Evolutionary conservation across 2,797 vertebrate species (phyloP), one percentile per base, ranked within the genome.

Genomic region (Scomberomorus guttatus): DNA sequence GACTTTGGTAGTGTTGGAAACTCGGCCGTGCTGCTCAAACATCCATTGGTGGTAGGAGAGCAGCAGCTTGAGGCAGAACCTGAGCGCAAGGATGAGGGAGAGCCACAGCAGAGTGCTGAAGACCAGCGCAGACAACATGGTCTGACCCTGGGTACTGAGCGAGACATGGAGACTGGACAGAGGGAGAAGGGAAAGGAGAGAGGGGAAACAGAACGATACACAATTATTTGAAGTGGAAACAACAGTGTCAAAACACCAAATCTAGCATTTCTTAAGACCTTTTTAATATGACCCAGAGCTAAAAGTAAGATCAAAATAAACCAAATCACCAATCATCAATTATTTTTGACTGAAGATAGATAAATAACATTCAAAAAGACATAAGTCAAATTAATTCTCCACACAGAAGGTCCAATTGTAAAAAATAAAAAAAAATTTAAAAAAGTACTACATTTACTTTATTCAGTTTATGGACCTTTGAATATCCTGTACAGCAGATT

Each of bases 41-140:
- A 97, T 96, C 97, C 97, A 97, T 51, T 92, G 95, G 44, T 97
- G 96, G 82, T 97, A 97, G 50, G 96, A 96, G 42, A 97, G 93
- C 11, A 97, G 93, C 74, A 95, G 87, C 78, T 95, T 95, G 57
- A 97, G 94, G 64, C 95, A 96, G 85, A 96, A 92, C 2, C 96
- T 91, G 57, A 97, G 96, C 0, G 95, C 93, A 22, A 96, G 93
- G 89, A 97, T 95, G 73, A 97, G 92, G 13, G 95, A 94, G 58
- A 96, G 93, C 97, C 97, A 97, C 10, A 97, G 89, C 59, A 94
- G 91, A 0, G 96, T 96, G 62, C 96, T 96, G 85, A 97, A 97
- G 48, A 96, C 85, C 15, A 96, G 86, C 0, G 94, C 96, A 0
- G 95, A 96, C 61, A 97, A 34, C 87, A 96, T 87, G 56, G 94